phyloP scores from a whole-genome alignment of 1,140 invertebrate genomes.

The Hyles euphorbiae region DNA sequence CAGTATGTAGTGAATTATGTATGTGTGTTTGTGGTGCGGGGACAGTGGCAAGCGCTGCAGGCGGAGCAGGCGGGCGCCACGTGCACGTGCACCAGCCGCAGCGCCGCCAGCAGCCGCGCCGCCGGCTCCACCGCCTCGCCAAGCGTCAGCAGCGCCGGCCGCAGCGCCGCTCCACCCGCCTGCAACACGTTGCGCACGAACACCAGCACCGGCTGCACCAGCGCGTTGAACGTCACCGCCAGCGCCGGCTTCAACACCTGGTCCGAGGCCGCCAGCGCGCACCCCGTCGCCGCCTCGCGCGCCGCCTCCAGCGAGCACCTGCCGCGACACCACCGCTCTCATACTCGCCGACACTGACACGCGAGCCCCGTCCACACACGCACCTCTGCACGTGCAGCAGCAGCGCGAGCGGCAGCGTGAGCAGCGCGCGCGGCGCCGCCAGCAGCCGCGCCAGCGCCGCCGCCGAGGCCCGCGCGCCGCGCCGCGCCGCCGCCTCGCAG shows the following conservation, averaged over 20 bases:
- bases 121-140: conserved; percentile 32
- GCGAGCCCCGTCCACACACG: not conserved
- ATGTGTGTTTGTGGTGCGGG: not conserved
- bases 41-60: not conserved
- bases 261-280: conserved; percentile 76
- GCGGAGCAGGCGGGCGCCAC: not conserved
- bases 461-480: conserved; percentile 7
- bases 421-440: conserved; percentile 11
- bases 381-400: not conserved
- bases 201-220: conserved; percentile 78
- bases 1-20: too few relatives aligned
- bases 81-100: conserved; percentile 32
- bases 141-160: conserved; percentile 73
- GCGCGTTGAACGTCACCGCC: conserved; percentile 80
- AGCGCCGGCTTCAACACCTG: conserved; percentile 81
- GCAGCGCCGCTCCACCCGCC: conserved; percentile 78
- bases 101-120: conserved; percentile 27
- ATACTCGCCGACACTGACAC: not conserved
- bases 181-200: conserved; percentile 78
- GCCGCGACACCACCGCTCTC: conserved; percentile 2
- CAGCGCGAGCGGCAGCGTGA: conserved; percentile 9
- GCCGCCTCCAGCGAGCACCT: conserved; percentile 15
- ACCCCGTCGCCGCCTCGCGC: conserved; percentile 67
- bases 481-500: conserved; percentile 8
- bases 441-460: conserved; percentile 23